Conservation (phyloP, 2,113 vertebrate genomes). For the Melanostigma gelatinosum region DNA sequence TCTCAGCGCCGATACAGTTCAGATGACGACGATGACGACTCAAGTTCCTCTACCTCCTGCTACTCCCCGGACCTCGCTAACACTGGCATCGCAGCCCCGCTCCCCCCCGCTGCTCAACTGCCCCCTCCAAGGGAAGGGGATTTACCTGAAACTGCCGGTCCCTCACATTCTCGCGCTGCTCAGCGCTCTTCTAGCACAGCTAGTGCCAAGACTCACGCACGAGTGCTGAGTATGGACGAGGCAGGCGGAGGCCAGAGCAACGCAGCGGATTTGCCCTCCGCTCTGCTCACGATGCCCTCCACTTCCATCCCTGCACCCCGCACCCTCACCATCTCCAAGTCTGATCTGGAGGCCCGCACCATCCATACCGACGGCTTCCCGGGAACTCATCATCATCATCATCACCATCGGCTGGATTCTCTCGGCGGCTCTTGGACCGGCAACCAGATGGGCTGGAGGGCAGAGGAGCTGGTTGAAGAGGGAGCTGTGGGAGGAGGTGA, state of each 20-base stretch:
- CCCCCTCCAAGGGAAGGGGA: conserved; percentile 77
- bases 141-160: conserved; percentile 64
- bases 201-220: conserved; percentile 91
- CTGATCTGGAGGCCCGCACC: conserved; percentile 87
- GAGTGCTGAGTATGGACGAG: conserved; percentile 91
- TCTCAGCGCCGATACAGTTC: conserved; percentile 89
- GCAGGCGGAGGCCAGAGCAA: conserved; percentile 78
- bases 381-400: conserved; percentile 73
- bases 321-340: conserved; percentile 89
- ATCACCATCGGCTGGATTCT: conserved; percentile 83
- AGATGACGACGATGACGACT: conserved; percentile 82
- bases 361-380: conserved; percentile 77
- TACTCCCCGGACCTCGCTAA: conserved; percentile 87
- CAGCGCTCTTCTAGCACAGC: conserved; percentile 90
- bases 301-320: conserved; percentile 78
- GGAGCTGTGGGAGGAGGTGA: conserved; percentile 91
- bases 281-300: conserved; percentile 78
- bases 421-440: conserved; percentile 84
- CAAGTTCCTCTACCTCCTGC: conserved; percentile 90
- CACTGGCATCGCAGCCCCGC: conserved; percentile 66
- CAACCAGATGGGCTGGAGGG: conserved; percentile 86
- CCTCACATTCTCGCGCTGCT: conserved; percentile 82
- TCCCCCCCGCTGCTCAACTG: conserved; percentile 71
- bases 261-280: conserved; percentile 61
- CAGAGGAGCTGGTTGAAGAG: conserved; percentile 85